Percentiles rank a stretch among this genome's conserved stretches.
phyloP scores from a whole-genome alignment of 2,888 invertebrate species.

The Athalia rosae region DNA sequence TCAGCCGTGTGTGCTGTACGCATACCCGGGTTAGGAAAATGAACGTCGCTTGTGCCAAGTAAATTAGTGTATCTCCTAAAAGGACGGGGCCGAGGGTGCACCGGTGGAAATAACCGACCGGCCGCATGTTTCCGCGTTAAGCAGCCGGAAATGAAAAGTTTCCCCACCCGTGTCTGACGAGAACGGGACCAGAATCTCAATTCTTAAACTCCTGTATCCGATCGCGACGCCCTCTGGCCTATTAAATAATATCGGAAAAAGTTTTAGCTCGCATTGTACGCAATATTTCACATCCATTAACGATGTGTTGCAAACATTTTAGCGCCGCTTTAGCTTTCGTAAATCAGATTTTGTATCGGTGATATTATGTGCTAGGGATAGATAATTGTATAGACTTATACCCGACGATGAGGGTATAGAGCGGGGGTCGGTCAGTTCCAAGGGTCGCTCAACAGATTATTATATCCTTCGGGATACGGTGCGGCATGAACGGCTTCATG shows the following conservation, averaged over 20 bases:
- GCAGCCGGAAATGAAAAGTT: constrained; percentile 33
- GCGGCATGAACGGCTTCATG: constrained; percentile 9
- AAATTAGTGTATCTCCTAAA: constrained; percentile 33
- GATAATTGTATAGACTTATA: constrained; percentile 20
- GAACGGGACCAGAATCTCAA: background rate
- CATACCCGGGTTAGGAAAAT: constrained; percentile 20
- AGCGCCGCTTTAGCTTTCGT: background rate
- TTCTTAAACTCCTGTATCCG: background rate
- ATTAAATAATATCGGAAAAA: too few relatives aligned
- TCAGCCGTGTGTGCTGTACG: background rate
- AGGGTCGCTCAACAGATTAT: constrained; percentile 41
- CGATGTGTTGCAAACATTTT: background rate
- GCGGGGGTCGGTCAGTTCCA: background rate
- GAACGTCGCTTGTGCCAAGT: background rate
- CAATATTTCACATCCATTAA: too few relatives aligned
- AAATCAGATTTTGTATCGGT: constrained; percentile 1
- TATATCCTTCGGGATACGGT: constrained; percentile 16
- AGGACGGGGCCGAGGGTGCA: background rate
- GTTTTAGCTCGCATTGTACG: too few relatives aligned
- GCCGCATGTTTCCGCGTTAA: constrained; percentile 41
- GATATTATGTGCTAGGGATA: constrained; percentile 21
- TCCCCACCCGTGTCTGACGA: background rate
- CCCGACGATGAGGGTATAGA: constrained; percentile 15
- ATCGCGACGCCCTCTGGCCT: too few relatives aligned
- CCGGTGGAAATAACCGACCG: background rate